Percentiles rank a stretch among this genome's conserved stretches.
phyloP scores from a whole-genome alignment of 2,113 vertebrate species.

The Jacana jacana region DNA sequence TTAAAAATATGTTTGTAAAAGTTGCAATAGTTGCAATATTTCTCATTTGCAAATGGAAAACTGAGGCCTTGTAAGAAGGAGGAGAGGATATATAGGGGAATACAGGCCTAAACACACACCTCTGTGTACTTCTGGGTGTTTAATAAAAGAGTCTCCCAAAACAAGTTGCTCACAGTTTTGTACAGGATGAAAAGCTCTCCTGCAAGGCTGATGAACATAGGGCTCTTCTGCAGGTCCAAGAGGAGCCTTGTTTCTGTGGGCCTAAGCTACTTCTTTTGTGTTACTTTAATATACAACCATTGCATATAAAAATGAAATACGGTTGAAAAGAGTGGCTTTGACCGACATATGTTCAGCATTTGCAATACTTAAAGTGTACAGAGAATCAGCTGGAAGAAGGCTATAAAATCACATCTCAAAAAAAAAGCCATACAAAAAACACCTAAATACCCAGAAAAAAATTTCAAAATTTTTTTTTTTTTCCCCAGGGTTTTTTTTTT shows the following conservation, averaged over 20 bases:
- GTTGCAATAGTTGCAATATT: not conserved
- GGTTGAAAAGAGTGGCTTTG: constrained; percentile 5
- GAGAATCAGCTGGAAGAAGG: not conserved
- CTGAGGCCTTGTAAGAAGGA: not conserved
- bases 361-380: not conserved
- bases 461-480: not conserved
- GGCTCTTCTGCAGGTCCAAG: not conserved
- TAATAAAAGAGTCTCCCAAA: not conserved
- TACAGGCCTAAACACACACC: not conserved
- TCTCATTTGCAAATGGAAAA: not conserved
- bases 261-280: not conserved
- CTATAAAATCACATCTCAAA: not conserved
- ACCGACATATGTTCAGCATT: constrained; percentile 16
- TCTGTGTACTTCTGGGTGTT: not conserved
- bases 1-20: not conserved
- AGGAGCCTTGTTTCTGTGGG: not conserved
- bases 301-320: not conserved
- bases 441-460: not conserved
- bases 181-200: not conserved
- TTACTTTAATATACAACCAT: not conserved
- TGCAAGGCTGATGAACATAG: not conserved
- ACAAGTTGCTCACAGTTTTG: not conserved
- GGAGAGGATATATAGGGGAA: not conserved
- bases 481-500: no score
- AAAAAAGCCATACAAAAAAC: not conserved